Conservation (phyloP, 1,140 invertebrate species). For the Delia radicum region DNA sequence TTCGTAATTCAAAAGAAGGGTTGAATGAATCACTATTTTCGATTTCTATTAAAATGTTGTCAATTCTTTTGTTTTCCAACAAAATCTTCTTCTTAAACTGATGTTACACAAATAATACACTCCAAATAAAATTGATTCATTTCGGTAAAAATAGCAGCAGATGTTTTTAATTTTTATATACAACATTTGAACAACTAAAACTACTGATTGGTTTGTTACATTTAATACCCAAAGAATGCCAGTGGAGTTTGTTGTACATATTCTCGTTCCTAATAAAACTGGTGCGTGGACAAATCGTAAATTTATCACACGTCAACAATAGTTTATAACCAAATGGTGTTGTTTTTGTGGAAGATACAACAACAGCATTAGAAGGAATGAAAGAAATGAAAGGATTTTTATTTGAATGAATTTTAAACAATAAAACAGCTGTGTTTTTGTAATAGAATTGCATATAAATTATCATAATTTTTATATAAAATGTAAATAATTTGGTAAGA, state of each 20-base stretch:
- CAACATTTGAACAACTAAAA: too few relatives aligned
- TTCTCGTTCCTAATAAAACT: background rate
- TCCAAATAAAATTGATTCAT: conserved; percentile 41
- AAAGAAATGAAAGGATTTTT: background rate
- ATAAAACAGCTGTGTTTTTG: too few relatives aligned
- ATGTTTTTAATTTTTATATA: conserved; percentile 41
- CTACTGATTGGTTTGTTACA: too few relatives aligned
- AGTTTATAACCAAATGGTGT: background rate
- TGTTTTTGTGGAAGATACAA: background rate
- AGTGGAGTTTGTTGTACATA: too few relatives aligned
- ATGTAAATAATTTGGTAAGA: too few relatives aligned
- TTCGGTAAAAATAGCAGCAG: conserved; percentile 38
- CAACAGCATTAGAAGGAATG: background rate
- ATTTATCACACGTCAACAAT: conserved; percentile 34
- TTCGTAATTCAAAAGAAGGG: background rate
- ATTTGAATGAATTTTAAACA: too few relatives aligned
- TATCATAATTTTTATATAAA: too few relatives aligned
- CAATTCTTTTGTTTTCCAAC: background rate
- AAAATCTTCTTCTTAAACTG: background rate
- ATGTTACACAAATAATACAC: background rate
- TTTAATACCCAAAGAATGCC: too few relatives aligned
- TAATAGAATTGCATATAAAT: too few relatives aligned
- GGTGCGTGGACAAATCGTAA: conserved; percentile 47
- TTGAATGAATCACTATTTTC: background rate
- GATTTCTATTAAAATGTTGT: conserved; percentile 11